Evolutionary conservation across 2,113 vertebrate species (phyloP), one percentile per base, ranked within the genome.

Genomic region (Cyanoramphus novaezelandiae): DNA sequence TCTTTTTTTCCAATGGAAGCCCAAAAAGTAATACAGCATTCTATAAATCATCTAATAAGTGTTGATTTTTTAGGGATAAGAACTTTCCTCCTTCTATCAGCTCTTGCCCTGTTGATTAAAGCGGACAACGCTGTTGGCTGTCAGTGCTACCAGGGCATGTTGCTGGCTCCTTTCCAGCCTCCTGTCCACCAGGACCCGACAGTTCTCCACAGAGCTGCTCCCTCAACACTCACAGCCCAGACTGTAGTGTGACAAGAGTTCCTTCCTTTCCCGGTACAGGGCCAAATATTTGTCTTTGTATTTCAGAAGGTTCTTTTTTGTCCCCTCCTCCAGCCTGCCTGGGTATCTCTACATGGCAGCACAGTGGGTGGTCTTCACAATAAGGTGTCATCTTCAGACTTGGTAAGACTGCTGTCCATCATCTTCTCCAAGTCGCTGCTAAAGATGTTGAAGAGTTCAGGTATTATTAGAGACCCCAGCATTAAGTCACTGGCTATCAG

Each of bases 61-160:
- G 5, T 10, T 64, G 52, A 68, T 7, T 76, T 88, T 80, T 43
- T 52, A 94, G 33, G 8, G 13, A 72, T 35, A 82, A 72, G 21
- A 11, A 19, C 25, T 81, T 59, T 11, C 23, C 20, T 74, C 39
- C 6, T 17, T 13, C 29, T 72, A 4, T 20, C 39, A 25, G 28
- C 10, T 65, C 3, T 4, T 65, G 71, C 4, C 31, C 11, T 60
- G 7, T 46, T 28, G 15, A n/a, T 28, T 71, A 50, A 5, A 50
- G 5, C 29, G 1, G 1, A 16, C 1, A 2, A 17, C 35, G 21
- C 5, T 27, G 27, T 24, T 55, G 37, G 17, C 13, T 10, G 0
- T 20, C 44, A 28, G 17, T 21, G 24, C 37, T 78, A 23, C 17
- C 23, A n/a, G 33, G 46, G 11, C 17, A 29, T 27, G 44, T 31